These are phyloP conservation scores for Chelon auratus DNA, from an alignment of 2,797 vertebrate species.

Conservation along the genomic window DNA sequence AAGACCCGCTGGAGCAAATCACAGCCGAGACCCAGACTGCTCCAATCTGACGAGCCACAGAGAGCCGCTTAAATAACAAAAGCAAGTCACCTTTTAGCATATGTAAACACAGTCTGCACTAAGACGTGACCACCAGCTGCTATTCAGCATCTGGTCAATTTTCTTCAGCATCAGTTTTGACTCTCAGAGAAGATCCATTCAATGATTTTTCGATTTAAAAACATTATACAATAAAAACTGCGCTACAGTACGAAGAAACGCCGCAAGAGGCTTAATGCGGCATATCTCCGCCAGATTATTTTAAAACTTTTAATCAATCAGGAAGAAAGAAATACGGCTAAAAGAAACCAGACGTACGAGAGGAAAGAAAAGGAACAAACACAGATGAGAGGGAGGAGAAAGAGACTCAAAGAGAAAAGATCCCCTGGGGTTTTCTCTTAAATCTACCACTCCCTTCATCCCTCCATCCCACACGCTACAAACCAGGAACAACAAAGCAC, in stretches of 20 bases:
- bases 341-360: slow-evolving; percentile 53
- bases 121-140: slow-evolving; percentile 11
- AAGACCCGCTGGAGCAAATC: slow-evolving; percentile 49
- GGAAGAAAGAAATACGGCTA: slow-evolving; percentile 17
- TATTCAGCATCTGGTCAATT: background rate
- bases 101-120: background rate
- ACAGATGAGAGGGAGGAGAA: slow-evolving; percentile 50
- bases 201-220: slow-evolving; percentile 10
- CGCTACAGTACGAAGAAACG: background rate
- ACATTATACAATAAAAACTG: background rate
- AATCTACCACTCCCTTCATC: slow-evolving; percentile 67
- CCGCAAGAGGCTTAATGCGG: background rate
- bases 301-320: slow-evolving; percentile 55
- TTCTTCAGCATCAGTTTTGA: slow-evolving; percentile 1
- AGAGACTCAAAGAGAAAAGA: slow-evolving; percentile 21
- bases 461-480: slow-evolving; percentile 57
- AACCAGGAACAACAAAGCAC: slow-evolving; percentile 63
- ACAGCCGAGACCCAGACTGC: slow-evolving; percentile 31
- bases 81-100: slow-evolving; percentile 6
- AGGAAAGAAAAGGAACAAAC: slow-evolving; percentile 40
- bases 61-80: slow-evolving; percentile 27
- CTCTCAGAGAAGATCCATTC: background rate
- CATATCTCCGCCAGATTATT: slow-evolving; percentile 6
- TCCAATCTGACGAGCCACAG: slow-evolving; percentile 31
- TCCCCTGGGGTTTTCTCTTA: slow-evolving; percentile 53